phyloP scores from a whole-genome alignment of 1,140 invertebrate genomes.

The Colletes gigas region DNA sequence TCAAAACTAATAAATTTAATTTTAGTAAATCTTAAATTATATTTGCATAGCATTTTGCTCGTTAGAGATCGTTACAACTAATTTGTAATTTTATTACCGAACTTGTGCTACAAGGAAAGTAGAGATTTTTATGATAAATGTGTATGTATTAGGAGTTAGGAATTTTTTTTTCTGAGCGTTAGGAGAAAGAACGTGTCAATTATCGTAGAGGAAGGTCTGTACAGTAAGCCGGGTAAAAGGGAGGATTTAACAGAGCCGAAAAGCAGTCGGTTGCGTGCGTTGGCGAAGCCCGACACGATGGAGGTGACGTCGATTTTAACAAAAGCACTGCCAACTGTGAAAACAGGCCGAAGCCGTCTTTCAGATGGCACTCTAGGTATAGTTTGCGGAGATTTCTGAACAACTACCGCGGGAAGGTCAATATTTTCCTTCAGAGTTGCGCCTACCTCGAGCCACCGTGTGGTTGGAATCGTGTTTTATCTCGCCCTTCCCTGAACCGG shows the following conservation, averaged over 20 bases:
- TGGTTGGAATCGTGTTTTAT: slow-evolving; percentile 60
- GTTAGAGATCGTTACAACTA: too few relatives aligned
- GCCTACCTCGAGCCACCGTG: slow-evolving; percentile 53
- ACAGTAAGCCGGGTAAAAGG: background rate
- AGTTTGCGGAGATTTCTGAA: slow-evolving; percentile 58
- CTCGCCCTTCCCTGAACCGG: slow-evolving; percentile 45
- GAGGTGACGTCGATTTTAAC: slow-evolving; percentile 8
- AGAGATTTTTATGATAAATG: too few relatives aligned
- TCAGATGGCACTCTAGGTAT: slow-evolving; percentile 47
- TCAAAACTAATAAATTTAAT: too few relatives aligned
- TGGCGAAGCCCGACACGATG: background rate
- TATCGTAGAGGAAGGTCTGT: background rate
- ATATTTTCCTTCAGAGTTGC: slow-evolving; percentile 60
- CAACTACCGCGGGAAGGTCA: slow-evolving; percentile 60
- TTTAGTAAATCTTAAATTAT: too few relatives aligned
- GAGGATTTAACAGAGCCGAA: slow-evolving; percentile 1
- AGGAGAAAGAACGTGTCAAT: background rate
- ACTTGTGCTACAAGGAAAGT: too few relatives aligned
- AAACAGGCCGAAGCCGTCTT: slow-evolving; percentile 44
- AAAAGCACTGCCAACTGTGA: slow-evolving; percentile 41
- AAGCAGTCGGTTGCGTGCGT: background rate
- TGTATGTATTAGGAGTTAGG: too few relatives aligned
- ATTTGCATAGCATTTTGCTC: too few relatives aligned
- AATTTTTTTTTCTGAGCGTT: too few relatives aligned
- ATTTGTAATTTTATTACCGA: too few relatives aligned